Conservation (phyloP, 2,888 invertebrate species). For the Drosophila subsilvestris region DNA sequence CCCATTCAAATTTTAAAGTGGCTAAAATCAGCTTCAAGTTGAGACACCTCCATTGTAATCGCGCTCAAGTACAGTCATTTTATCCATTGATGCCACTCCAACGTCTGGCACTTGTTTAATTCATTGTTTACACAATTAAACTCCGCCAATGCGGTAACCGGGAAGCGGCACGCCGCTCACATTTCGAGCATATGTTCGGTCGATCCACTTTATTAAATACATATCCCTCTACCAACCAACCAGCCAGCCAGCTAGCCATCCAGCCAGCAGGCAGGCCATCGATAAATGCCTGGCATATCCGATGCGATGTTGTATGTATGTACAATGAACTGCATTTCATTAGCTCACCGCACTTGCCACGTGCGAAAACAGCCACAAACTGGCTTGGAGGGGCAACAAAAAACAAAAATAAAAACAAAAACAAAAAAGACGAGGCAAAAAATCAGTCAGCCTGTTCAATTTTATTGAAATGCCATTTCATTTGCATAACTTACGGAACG, state of each 20-base stretch:
- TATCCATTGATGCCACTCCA: background rate
- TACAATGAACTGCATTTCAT: constrained; percentile 47
- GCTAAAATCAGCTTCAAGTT: background rate
- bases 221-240: background rate
- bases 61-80: background rate
- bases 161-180: background rate
- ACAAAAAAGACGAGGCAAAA: constrained; percentile 8
- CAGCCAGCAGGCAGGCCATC: background rate
- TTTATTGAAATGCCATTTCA: constrained; percentile 63
- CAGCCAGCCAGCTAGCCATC: too few relatives aligned
- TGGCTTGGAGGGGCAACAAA: constrained; percentile 10
- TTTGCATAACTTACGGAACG: constrained; percentile 66
- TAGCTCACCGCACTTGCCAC: constrained; percentile 48
- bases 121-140: constrained; percentile 9
- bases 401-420: constrained; percentile 25
- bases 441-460: constrained; percentile 59
- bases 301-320: constrained; percentile 7
- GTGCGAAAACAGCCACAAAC: constrained; percentile 37
- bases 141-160: background rate
- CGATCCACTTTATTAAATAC: constrained; percentile 18
- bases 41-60: background rate
- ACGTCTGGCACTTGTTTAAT: background rate
- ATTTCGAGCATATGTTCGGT: constrained; percentile 20
- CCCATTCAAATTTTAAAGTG: background rate
- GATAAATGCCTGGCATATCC: constrained; percentile 21